A percentile compares a stretch with the other conserved stretches of the same genome.
Evolutionary conservation across 2,113 vertebrate species (phyloP).

Genomic region (Hassar affinis): DNA sequence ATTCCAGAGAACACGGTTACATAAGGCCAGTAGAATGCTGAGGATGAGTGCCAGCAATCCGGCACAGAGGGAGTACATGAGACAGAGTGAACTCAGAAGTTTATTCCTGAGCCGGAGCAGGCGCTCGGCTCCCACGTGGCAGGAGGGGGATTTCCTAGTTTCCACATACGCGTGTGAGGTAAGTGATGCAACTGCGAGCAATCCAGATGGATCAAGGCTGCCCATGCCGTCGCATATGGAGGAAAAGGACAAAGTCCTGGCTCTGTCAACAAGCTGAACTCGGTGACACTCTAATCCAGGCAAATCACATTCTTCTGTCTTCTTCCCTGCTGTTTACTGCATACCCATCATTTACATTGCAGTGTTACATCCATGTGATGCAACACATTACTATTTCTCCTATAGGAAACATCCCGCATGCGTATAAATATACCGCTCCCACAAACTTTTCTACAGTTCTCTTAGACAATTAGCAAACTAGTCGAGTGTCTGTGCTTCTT

Average conservation of each 20-base stretch:
- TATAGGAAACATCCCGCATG: background rate
- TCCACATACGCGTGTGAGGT: constrained; percentile 24
- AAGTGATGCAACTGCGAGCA: constrained; percentile 54
- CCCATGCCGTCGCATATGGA: constrained; percentile 12
- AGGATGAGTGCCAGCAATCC: background rate
- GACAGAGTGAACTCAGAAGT: constrained; percentile 22
- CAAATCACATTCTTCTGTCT: background rate
- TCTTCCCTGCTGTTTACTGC: background rate
- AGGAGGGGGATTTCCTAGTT: constrained; percentile 50
- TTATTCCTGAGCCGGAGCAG: constrained; percentile 37
- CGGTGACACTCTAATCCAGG: constrained; percentile 26
- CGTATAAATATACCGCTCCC: background rate
- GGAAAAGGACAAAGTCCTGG: constrained; percentile 39
- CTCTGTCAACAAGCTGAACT: constrained; percentile 30
- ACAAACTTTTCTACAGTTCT: background rate
- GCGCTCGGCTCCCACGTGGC: constrained; percentile 41
- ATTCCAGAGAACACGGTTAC: background rate
- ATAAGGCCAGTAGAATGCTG: background rate
- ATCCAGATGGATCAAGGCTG: constrained; percentile 43
- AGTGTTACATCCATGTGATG: constrained; percentile 13
- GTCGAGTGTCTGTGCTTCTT: too few relatives aligned
- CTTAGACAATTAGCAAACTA: background rate
- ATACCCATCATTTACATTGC: background rate
- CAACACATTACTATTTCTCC: background rate
- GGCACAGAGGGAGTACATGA: constrained; percentile 6